Evolutionary conservation across 2,888 invertebrate genomes (phyloP), one percentile per base, ranked within the genome.

Genomic region (Macrophya alboannulata): DNA sequence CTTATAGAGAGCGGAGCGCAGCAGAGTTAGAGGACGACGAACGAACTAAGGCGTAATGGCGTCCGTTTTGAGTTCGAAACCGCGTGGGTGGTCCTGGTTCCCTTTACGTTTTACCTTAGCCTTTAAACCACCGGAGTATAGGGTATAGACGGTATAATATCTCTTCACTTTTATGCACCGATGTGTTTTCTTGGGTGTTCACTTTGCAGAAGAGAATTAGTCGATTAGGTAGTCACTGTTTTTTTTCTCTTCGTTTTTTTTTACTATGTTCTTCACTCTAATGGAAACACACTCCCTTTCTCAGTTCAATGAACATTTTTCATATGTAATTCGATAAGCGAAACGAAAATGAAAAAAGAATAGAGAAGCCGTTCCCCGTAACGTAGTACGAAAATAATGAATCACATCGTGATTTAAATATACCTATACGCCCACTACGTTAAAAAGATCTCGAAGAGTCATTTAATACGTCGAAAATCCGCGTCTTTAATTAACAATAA

Each of bases 21-120:
- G 31, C 40, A 10, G 45, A 9, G 48, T 5, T 17, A 31, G 31
- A 25, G 4, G 10, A 48, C 74, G 77, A 40, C 51, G 31, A n/a
- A 17, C 37, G 43, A 55, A 59, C 62, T 40, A 43, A 25, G 51
- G 40, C 62, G 62, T 59, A 79, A 79, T 79, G 79, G 79, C 79
- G 55, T 25, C 31, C 10, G 62, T 62, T 62, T 59, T 81, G 55
- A 74, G 81, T 62, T 40, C 21, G 71, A 55, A 76, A 25, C 62
- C 1, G 40, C 40, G 59, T 81, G 81, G 81, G 81, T 81, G 81
- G 81, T 81, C 81, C 43, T 15, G 45, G 45, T 55, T n/a, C 25
- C 12, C 21, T 62, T 62, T 59, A 12, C 10, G 25, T 59, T 81
- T 59, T 21, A 40, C 62, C 59, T 81, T 55, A 12, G 37, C 51